Evolutionary conservation across 1,140 invertebrate species (phyloP).

Genomic region (Eurosta solidaginis): DNA sequence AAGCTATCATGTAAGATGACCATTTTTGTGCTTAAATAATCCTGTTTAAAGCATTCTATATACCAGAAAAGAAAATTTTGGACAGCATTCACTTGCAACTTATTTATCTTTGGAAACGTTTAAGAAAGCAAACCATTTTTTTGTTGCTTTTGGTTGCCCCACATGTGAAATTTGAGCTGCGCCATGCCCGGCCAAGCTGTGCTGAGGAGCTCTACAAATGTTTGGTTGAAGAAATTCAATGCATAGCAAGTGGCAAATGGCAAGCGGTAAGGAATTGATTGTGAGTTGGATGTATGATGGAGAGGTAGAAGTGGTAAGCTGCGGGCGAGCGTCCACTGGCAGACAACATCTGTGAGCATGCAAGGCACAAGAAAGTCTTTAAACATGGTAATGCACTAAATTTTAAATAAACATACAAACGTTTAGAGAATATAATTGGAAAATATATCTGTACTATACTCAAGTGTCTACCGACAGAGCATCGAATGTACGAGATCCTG

Average conservation of each 20-base stretch:
- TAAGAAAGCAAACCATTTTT: constrained; percentile 24
- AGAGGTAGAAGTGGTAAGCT: no score
- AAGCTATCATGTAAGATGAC: background rate
- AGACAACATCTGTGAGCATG: background rate
- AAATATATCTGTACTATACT: background rate
- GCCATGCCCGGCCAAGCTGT: no score
- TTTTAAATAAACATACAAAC: background rate
- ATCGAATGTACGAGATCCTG: background rate
- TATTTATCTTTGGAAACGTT: constrained; percentile 18
- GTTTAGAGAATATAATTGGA: background rate
- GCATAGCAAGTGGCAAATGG: background rate
- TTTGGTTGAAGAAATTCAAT: no score
- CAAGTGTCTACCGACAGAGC: background rate
- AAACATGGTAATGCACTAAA: background rate
- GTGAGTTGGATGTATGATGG: no score
- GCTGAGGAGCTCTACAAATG: no score
- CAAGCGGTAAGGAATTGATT: no score
- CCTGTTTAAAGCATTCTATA: constrained; percentile 17
- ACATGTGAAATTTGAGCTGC: constrained; percentile 18
- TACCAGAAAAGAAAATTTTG: background rate
- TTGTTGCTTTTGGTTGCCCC: background rate
- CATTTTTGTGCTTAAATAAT: constrained; percentile 25
- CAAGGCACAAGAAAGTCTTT: background rate
- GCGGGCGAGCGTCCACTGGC: background rate
- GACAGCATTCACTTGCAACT: constrained; percentile 3